Percentiles rank a stretch among this genome's conserved stretches.
Evolutionary conservation across 1,140 invertebrate species (phyloP).

Genomic region (Tachypleus tridentatus): DNA sequence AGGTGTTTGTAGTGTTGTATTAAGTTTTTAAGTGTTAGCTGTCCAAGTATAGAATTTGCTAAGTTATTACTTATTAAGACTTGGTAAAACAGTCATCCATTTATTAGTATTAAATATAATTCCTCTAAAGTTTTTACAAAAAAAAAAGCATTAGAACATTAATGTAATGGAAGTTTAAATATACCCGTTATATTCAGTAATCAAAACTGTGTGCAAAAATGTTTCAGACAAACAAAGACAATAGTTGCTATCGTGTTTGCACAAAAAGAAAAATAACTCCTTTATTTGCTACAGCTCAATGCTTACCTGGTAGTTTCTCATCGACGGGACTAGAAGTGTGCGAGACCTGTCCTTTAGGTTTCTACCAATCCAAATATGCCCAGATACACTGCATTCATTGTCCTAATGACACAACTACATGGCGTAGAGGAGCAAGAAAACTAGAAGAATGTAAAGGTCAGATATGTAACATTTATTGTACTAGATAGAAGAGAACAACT

Average conservation of each 20-base stretch:
- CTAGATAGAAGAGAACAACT: too few relatives aligned
- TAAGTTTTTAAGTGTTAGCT: too few relatives aligned
- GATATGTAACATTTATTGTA: slow-evolving; percentile 10
- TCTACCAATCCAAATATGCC: slow-evolving; percentile 47
- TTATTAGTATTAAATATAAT: too few relatives aligned
- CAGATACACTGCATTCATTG: slow-evolving; percentile 43
- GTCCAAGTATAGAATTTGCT: too few relatives aligned
- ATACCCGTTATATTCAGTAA: background rate
- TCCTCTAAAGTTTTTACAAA: too few relatives aligned
- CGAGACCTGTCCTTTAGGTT: slow-evolving; percentile 44
- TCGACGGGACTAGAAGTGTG: slow-evolving; percentile 42
- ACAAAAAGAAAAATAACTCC: too few relatives aligned
- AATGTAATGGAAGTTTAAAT: too few relatives aligned
- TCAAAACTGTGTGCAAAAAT: background rate
- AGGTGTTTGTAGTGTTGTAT: too few relatives aligned
- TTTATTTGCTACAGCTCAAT: slow-evolving; percentile 34
- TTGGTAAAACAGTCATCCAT: too few relatives aligned
- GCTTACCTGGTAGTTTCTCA: slow-evolving; percentile 41
- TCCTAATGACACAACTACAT: slow-evolving; percentile 43
- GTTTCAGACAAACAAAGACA: background rate
- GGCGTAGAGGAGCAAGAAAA: slow-evolving; percentile 35
- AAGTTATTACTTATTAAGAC: too few relatives aligned
- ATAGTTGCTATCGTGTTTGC: too few relatives aligned
- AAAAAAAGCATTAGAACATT: too few relatives aligned
- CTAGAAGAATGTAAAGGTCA: slow-evolving; percentile 39